Conservation (phyloP, 2,888 invertebrate genomes). For the Acronicta psi region DNA sequence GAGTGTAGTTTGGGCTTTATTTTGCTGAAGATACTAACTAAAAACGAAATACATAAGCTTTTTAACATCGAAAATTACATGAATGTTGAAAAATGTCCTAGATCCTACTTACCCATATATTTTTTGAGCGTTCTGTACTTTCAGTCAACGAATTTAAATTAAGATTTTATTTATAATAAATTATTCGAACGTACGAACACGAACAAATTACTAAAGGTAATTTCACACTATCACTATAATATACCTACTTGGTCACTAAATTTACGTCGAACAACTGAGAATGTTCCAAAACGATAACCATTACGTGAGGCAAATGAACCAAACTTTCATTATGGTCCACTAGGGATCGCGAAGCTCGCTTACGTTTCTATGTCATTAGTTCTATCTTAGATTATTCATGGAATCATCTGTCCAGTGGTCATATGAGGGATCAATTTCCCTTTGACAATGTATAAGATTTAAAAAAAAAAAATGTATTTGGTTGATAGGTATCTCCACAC, state of each 20-base stretch:
- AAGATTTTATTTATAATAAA: no score
- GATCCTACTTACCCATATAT: no score
- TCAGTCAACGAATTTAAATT: no score
- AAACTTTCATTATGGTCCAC: slow-evolving; percentile 4
- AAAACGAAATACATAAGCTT: no score
- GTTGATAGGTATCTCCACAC: neutral
- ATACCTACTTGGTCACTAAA: neutral
- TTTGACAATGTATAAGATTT: no score
- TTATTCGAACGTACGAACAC: neutral
- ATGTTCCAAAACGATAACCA: neutral
- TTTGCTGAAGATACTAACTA: no score
- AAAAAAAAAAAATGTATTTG: neutral
- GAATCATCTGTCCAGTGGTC: neutral
- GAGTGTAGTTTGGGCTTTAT: no score
- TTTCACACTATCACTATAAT: neutral
- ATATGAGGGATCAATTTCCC: slow-evolving; percentile 2
- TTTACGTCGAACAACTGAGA: neutral
- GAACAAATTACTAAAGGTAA: neutral
- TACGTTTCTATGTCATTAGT: slow-evolving; percentile 6
- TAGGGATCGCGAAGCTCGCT: slow-evolving; percentile 1
- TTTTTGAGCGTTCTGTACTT: no score
- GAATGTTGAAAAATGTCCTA: no score
- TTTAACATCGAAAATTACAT: no score
- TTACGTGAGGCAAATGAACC: slow-evolving; percentile 3
- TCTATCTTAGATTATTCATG: slow-evolving; percentile 16